These are phyloP conservation scores for Melanotaenia duboulayi DNA, from an alignment of 2,113 vertebrate genomes.

Conservation along the genomic window DNA sequence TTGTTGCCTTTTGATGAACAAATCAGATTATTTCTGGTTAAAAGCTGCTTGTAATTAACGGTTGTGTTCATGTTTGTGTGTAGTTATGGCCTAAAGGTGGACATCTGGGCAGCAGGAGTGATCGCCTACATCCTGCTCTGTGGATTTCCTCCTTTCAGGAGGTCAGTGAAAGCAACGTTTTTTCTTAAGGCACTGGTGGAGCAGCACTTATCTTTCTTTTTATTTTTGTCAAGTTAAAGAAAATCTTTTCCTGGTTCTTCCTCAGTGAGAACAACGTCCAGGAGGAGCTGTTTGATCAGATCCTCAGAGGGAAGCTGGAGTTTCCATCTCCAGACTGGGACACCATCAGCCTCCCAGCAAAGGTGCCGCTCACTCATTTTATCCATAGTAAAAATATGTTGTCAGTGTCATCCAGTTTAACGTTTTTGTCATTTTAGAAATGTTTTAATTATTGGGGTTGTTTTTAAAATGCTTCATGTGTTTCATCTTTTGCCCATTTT, in stretches of 20 bases:
- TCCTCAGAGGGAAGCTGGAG: slow-evolving; percentile 93
- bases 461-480: no score
- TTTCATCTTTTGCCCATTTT: no score
- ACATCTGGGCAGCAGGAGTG: slow-evolving; percentile 97
- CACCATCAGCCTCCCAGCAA: slow-evolving; percentile 92
- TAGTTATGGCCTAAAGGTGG: slow-evolving; percentile 97
- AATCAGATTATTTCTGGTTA: neutral
- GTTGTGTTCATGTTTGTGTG: slow-evolving; percentile 41
- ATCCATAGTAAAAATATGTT: neutral
- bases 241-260: neutral
- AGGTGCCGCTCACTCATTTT: slow-evolving; percentile 67
- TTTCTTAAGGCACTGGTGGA: no score
- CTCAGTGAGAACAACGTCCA: slow-evolving; percentile 95
- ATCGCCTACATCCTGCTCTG: slow-evolving; percentile 98
- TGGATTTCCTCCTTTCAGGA: slow-evolving; percentile 97
- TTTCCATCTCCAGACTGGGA: slow-evolving; percentile 99
- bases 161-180: slow-evolving; percentile 62
- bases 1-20: neutral
- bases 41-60: neutral
- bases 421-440: no score
- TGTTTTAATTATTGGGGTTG: no score
- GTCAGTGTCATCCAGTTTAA: no score
- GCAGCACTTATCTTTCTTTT: neutral
- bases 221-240: neutral
- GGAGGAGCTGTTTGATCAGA: slow-evolving; percentile 98